phyloP scores from a whole-genome alignment of 2,888 invertebrate species.

The Psylliodes chrysocephalus region DNA sequence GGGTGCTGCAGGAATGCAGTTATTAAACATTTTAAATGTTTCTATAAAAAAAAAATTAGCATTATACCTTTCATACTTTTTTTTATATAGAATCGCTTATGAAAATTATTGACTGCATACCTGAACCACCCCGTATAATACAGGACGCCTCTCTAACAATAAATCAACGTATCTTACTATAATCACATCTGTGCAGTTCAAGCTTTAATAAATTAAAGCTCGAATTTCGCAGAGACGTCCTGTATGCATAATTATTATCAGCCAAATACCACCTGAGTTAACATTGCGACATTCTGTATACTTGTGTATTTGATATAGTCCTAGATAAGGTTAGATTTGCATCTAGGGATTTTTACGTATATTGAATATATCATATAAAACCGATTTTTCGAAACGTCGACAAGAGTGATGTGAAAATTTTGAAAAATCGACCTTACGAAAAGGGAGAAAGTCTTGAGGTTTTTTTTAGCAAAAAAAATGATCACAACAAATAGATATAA shows the following conservation, averaged over 20 bases:
- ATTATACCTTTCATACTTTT: no score
- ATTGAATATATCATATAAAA: constrained; percentile 60
- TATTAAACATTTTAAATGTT: no score
- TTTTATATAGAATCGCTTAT: no score
- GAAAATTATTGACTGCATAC: no score
- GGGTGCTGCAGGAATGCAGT: no score
- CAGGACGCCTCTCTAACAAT: constrained; percentile 7
- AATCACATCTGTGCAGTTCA: no score
- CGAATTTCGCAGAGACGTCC: neutral
- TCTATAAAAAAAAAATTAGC: no score
- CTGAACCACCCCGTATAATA: no score
- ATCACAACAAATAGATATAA: constrained; percentile 67
- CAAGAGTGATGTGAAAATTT: neutral
- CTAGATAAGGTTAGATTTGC: constrained; percentile 52
- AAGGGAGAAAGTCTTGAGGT: constrained; percentile 47
- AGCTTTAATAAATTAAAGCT: no score
- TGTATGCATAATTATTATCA: constrained; percentile 51
- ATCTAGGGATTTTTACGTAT: constrained; percentile 64
- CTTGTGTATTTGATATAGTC: constrained; percentile 61
- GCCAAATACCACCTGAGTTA: constrained; percentile 63
- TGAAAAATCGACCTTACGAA: constrained; percentile 16
- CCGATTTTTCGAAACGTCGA: neutral
- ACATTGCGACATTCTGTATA: constrained; percentile 65
- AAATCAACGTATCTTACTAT: neutral
- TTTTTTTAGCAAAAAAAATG: constrained; percentile 62